Evolutionary conservation across 2,797 vertebrate species (phyloP).

Genomic region (Pantherophis alleghaniensis): DNA sequence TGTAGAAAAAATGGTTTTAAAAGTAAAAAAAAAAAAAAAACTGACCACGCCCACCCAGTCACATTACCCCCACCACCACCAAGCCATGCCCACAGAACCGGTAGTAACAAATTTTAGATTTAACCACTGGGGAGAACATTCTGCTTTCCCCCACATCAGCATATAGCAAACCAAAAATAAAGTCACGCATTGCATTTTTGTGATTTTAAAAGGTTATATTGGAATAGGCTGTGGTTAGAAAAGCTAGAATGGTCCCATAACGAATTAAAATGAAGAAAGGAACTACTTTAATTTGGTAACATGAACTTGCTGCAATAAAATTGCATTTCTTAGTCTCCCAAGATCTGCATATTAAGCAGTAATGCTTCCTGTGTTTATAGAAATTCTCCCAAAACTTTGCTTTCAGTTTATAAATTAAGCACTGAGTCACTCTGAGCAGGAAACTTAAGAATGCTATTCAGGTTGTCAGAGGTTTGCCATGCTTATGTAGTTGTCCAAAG

Average conservation of each 20-base stretch:
- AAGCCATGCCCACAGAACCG: too few species aligned
- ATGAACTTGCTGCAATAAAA: conserved; percentile 17
- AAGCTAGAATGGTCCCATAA: not conserved
- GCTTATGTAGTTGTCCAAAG: not conserved
- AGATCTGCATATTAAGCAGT: conserved; percentile 19
- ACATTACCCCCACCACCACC: too few species aligned
- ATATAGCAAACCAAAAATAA: not conserved
- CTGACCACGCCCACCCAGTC: too few species aligned
- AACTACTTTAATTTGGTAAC: conserved; percentile 5
- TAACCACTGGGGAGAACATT: too few species aligned
- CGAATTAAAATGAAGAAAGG: not conserved
- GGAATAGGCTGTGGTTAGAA: not conserved
- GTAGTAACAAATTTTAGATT: too few species aligned
- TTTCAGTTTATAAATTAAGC: not conserved
- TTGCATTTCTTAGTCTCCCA: not conserved
- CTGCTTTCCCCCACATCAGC: not conserved
- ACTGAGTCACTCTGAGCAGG: rapidly evolving
- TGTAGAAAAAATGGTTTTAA: too few species aligned
- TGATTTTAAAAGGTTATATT: not conserved
- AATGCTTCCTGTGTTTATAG: conserved; percentile 2
- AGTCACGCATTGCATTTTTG: not conserved
- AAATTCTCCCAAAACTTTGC: conserved; percentile 10
- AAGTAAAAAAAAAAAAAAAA: too few species aligned
- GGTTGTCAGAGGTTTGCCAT: not conserved
- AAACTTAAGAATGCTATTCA: not conserved